Conservation (phyloP, 2,113 vertebrate genomes). For the Nannobrachium achirus region DNA sequence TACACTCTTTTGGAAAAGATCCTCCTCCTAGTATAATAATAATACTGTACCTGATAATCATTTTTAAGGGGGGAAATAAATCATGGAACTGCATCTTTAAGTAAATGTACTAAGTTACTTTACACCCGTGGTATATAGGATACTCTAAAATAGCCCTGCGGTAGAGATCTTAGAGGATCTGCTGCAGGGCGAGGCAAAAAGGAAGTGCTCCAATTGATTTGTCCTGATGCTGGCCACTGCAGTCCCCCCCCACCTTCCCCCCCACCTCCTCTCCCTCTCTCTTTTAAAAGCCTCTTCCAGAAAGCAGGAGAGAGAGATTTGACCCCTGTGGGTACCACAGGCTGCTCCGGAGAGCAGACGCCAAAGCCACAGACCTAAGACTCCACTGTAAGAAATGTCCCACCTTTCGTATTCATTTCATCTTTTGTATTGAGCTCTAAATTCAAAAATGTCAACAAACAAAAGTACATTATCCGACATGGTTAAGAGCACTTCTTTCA, state of each 20-base stretch:
- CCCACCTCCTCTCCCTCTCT: slow-evolving; percentile 12
- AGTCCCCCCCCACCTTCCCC: not conserved
- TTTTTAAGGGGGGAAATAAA: no score
- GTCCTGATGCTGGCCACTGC: slow-evolving; percentile 42
- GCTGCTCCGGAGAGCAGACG: slow-evolving; percentile 53
- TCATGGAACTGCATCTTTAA: no score
- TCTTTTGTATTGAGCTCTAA: not conserved
- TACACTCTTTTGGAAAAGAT: no score
- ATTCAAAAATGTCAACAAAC: no score
- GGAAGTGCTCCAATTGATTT: slow-evolving; percentile 68
- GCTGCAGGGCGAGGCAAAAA: slow-evolving; percentile 47
- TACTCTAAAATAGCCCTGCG: not conserved
- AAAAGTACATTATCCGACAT: no score
- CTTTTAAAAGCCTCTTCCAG: slow-evolving; percentile 50
- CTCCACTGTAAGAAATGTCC: slow-evolving; percentile 60
- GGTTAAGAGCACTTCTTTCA: no score
- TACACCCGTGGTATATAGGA: no score
- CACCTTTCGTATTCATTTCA: not conserved
- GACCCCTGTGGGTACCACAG: slow-evolving; percentile 69
- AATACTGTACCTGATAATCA: no score
- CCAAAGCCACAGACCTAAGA: slow-evolving; percentile 52
- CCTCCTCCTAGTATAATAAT: no score
- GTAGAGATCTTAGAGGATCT: slow-evolving; percentile 39
- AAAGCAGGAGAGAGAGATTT: slow-evolving; percentile 60
- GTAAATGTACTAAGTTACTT: no score